Base-by-base conservation (phyloP, 2,797 vertebrate species). In the Prunella strophiata region DNA sequence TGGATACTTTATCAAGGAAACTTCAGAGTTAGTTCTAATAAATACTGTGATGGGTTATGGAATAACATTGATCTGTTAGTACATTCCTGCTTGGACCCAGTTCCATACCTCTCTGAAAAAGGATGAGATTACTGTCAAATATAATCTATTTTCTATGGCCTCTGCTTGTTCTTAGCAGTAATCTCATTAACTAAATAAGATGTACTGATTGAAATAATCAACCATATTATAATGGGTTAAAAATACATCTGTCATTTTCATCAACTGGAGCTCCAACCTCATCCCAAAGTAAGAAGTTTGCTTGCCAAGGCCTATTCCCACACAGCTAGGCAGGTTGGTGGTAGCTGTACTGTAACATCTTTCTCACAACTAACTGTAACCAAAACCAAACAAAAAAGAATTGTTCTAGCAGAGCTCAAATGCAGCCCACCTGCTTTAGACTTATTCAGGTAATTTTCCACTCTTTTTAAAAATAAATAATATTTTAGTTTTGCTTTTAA, bases 161-260 rank as follows among this genome's bases (percentile, higher is more conserved):
- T 84, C 63, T 77, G 26, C 58, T 63, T 2, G 1, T 43, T 93
- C 67, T 54, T 57, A 62, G 73, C 17, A 47, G 16, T 58, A 75
- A 90, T 88, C 54, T 86, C 55, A 68, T 94, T 36, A 66, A 70
- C 79, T 62, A 91, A 91, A 66, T 78, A 74, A 89, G 73, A 89
- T 62, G 27, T 34, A 70, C 40, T 70, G 61, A 84, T 42, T 70
- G 68, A 54, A 84, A 92, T 76, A 88, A 75, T 25, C 36, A 71
- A 77, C 45, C 7, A 21, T 40, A 57, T 25, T 59, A 50, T 1
- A 78, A 51, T 8, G 65, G 70, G 17, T 80, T 81, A 90, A 93
- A 94, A 94, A 75, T 45, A 86, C 26, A 78, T 74, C 73, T 52
- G 48, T 78, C 70, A 67, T 25, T 48, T 59, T 88, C 34, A 88